phyloP scores from a whole-genome alignment of 2,888 invertebrate species.

The Theretra japonica region DNA sequence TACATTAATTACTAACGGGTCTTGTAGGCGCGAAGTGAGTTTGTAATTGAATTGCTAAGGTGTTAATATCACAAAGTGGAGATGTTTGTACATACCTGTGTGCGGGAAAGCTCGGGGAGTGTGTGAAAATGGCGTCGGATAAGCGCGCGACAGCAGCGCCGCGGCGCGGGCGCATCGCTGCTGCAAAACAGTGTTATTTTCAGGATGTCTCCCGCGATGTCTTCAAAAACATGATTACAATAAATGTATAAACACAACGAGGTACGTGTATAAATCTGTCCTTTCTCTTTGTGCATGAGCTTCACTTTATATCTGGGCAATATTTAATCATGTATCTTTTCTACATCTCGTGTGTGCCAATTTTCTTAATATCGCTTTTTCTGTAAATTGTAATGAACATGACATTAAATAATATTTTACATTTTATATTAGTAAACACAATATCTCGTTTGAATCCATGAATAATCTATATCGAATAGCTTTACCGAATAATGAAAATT shows the following conservation, averaged over 20 bases:
- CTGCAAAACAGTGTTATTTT: constrained; percentile 82
- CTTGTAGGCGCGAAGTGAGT: not conserved
- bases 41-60: constrained; percentile 39
- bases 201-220: constrained; percentile 84
- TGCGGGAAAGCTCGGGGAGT: constrained; percentile 79
- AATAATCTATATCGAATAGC: no score
- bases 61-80: constrained; percentile 43
- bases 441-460: no score
- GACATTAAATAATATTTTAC: no score
- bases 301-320: constrained; percentile 15
- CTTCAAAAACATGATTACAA: constrained; percentile 70
- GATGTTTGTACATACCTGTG: constrained; percentile 71
- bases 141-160: constrained; percentile 70
- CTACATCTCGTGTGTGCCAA: not conserved
- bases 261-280: constrained; percentile 22
- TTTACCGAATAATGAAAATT: no score
- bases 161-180: constrained; percentile 74
- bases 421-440: no score
- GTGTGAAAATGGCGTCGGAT: constrained; percentile 83
- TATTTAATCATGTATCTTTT: not conserved
- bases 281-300: constrained; percentile 13
- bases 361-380: not conserved
- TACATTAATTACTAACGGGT: constrained; percentile 31
- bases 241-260: constrained; percentile 43
- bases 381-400: not conserved